Conservation (phyloP, 2,113 vertebrate species). For the Callipepla squamata region DNA sequence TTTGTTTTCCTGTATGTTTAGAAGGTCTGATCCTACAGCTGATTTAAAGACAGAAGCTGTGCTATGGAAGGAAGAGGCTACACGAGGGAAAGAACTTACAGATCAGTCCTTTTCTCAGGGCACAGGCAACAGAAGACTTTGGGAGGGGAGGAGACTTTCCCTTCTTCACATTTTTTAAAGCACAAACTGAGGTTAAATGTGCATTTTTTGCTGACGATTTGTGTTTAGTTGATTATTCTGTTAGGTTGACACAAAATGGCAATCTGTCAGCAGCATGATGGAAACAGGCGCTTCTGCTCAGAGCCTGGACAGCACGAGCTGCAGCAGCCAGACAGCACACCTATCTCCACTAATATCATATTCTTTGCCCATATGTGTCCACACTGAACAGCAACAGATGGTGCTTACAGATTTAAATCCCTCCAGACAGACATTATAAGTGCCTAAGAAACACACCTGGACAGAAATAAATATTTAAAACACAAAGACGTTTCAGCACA, state of each 20-base stretch:
- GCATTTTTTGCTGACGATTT: not conserved
- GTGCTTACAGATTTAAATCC: slow-evolving; percentile 32
- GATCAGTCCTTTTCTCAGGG: not conserved
- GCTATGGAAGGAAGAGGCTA: not conserved
- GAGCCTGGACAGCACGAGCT: not conserved
- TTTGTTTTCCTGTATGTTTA: not conserved
- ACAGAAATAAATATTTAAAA: slow-evolving; percentile 49
- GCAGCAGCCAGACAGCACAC: not conserved
- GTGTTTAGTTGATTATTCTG: not conserved
- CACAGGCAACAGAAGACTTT: not conserved
- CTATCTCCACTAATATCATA: not conserved
- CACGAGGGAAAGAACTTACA: not conserved
- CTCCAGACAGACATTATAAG: slow-evolving; percentile 16
- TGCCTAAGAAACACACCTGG: slow-evolving; percentile 55
- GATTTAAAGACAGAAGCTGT: not conserved
- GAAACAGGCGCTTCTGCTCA: not conserved
- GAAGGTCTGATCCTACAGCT: not conserved
- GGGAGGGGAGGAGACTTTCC: not conserved
- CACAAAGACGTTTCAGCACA: not conserved
- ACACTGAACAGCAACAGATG: slow-evolving; percentile 17
- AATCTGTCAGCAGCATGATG: not conserved
- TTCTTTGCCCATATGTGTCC: slow-evolving; percentile 22
- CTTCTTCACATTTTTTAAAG: not conserved
- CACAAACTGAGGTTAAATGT: not conserved
- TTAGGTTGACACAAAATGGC: not conserved